These are phyloP conservation scores for Scolopax bukidnonensis DNA, from an alignment of 2,797 vertebrate species.

Conservation along the genomic window DNA sequence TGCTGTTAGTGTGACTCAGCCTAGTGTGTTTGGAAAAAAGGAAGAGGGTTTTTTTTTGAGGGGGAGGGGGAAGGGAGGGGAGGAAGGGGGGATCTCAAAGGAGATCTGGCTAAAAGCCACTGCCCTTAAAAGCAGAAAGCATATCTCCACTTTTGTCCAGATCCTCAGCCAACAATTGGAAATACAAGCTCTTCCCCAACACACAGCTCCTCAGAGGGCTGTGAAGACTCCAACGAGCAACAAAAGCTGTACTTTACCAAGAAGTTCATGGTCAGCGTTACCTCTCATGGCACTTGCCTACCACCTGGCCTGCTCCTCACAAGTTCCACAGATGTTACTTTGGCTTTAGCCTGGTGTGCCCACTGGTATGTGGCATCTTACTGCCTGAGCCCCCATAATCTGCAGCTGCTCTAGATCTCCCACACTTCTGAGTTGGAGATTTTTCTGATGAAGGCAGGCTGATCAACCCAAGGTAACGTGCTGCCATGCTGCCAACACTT, in stretches of 20 bases:
- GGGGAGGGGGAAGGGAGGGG: too few species aligned
- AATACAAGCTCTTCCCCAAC: background rate
- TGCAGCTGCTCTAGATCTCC: background rate
- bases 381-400: background rate
- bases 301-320: background rate
- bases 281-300: background rate
- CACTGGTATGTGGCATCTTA: background rate
- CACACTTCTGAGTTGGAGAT: background rate
- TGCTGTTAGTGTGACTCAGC: background rate
- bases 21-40: accelerated
- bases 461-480: background rate
- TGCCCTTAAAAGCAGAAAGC: background rate
- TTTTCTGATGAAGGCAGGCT: background rate
- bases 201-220: background rate
- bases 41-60: background rate
- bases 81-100: too few species aligned
- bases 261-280: background rate
- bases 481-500: accelerated
- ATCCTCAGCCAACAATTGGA: background rate
- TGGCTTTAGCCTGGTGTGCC: background rate
- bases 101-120: background rate
- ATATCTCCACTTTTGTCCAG: background rate
- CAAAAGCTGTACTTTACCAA: background rate
- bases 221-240: background rate
- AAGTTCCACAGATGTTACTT: too few species aligned